Base-by-base conservation (phyloP, 1,140 invertebrate species). In the Tetranychus urticae region DNA sequence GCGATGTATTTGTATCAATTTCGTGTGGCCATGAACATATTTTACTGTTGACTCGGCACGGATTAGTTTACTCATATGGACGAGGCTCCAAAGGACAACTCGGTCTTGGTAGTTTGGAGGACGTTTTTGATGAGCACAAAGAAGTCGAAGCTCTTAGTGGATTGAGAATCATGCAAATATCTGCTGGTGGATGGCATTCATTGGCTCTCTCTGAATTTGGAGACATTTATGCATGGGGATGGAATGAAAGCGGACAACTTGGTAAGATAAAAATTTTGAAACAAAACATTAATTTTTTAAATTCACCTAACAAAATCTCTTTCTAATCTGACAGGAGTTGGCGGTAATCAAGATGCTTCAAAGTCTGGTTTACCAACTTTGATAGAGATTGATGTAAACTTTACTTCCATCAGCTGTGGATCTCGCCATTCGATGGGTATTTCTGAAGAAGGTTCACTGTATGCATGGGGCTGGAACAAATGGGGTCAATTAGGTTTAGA, bases 41-140 rank as follows among this genome's bases (percentile, higher is more conserved):
- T 31, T 67, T 89, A 13, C 62, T 87, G 45, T 72, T 90, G 3
- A 80, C 83, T 59, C 75, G 78, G 62, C 73, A 75, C 68, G 86
- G 86, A 1, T 75, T 77, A 65, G 76, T 91, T 61, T 88, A 82
- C 67, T 81, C 80, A 14, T 86, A 81, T 79, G 88, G 87, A 54
- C 78, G 78, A 67, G 84, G 86, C 67, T 83, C 82, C 84, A 87
- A 77, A 71, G 83, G 88, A 39, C 87, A 93, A 73, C 71, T 92
- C 48, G 88, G 88, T 2, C 81, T 84, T 71, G 80, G 80, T 23
- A 75, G 77, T 66, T 71, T 86, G 7, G 77, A 80, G 54, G 76
- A 78, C 64, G 56, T 58, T 13, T n/a, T 55, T 5, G 73, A 79
- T 60, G 76, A 79, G 33, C 85, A 84, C 0, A 73, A 70, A 63